phyloP scores from a whole-genome alignment of 2,113 vertebrate species.

The Bambusicola thoracicus region DNA sequence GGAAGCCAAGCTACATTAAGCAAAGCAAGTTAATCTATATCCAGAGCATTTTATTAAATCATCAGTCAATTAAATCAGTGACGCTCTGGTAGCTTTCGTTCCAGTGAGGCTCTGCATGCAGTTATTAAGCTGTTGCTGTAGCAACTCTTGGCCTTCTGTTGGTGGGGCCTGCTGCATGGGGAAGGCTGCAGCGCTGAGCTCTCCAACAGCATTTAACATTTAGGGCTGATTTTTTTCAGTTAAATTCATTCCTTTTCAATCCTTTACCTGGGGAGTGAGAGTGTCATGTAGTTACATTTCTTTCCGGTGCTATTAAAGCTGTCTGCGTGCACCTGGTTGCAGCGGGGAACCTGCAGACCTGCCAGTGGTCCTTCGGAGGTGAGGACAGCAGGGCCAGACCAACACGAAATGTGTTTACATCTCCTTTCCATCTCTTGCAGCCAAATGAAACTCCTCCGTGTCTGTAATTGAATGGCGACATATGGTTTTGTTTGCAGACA shows the following conservation, averaged over 20 bases:
- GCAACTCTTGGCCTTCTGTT: background rate
- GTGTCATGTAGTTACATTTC: background rate
- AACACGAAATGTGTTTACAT: background rate
- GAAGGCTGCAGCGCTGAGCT: background rate
- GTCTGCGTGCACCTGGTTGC: fast-evolving
- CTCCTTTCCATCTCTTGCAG: background rate
- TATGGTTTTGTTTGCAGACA: conserved; percentile 65
- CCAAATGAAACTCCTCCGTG: background rate
- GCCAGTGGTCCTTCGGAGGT: background rate
- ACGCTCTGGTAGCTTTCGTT: background rate
- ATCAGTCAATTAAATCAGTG: conserved; percentile 55
- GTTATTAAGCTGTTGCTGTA: background rate
- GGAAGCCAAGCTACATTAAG: conserved; percentile 44
- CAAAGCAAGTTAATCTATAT: conserved; percentile 36
- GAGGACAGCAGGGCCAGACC: background rate
- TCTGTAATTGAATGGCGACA: background rate
- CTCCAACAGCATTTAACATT: background rate
- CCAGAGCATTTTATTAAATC: conserved; percentile 66
- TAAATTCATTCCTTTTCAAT: background rate
- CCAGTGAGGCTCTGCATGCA: background rate
- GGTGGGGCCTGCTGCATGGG: background rate
- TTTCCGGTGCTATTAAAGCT: background rate
- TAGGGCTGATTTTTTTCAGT: background rate
- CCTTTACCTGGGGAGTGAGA: background rate
- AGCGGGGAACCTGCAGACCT: background rate